Percentiles rank a stretch among this genome's conserved stretches.
These are phyloP conservation scores for Mythimna albipuncta DNA, from an alignment of 2,888 invertebrate species.

Conservation along the genomic window DNA sequence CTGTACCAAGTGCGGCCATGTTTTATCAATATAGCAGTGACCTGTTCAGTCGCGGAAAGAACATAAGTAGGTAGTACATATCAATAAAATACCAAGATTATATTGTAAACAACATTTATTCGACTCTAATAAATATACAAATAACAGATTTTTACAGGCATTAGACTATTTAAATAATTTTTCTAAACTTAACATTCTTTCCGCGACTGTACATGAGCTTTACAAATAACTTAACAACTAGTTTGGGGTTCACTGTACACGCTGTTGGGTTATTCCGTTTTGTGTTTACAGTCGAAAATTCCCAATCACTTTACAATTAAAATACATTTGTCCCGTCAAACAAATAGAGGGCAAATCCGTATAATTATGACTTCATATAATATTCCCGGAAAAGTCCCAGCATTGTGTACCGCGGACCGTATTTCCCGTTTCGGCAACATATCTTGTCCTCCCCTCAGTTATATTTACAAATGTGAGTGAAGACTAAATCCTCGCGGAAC, in stretches of 20 bases:
- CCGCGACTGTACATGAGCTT: constrained; percentile 65
- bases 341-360: constrained; percentile 61
- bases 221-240: constrained; percentile 56
- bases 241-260: constrained; percentile 50
- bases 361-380: constrained; percentile 43
- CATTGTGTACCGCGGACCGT: constrained; percentile 47
- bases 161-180: constrained; percentile 65
- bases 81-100: constrained; percentile 59
- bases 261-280: constrained; percentile 48
- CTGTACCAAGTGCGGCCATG: constrained; percentile 6
- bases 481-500: constrained; percentile 42
- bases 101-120: constrained; percentile 65
- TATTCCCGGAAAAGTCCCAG: constrained; percentile 32
- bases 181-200: constrained; percentile 64
- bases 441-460: constrained; percentile 37
- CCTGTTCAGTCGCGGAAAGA: constrained; percentile 66
- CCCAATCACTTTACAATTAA: constrained; percentile 43
- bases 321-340: constrained; percentile 49
- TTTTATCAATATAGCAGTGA: constrained; percentile 56
- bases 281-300: constrained; percentile 17
- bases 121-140: constrained; percentile 66
- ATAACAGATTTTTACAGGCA: constrained; percentile 65
- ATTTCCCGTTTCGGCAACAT: constrained; percentile 27
- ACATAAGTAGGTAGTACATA: constrained; percentile 50
- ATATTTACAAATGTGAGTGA: constrained; percentile 57